Evolutionary conservation across 2,113 vertebrate genomes (phyloP), one percentile per base, ranked within the genome.

Genomic region (Mandrillus leucophaeus): DNA sequence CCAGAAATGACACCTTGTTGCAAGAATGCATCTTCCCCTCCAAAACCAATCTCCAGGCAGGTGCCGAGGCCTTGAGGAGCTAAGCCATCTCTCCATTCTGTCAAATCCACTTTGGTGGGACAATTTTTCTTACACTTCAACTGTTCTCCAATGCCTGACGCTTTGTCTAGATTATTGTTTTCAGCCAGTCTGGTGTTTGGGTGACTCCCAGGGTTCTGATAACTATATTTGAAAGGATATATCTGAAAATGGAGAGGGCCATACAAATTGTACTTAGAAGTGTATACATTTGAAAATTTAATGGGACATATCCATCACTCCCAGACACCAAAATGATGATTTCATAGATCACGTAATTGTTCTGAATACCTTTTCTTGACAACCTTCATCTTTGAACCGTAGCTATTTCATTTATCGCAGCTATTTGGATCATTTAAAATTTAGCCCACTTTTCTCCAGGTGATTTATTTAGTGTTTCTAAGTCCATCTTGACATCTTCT

Each of bases 381-480:
- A 98, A 48, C 55, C 83, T 57, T 92, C 57, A 50, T 91, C 85
- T 92, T 59, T 95, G 94, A 97, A 97, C 86, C 93, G 88, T 95
- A 98, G 40, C 73, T 76, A 38, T 97, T 96, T 96, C 92, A 88
- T 98, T 98, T 88, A 95, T 88, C 93, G 92, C 18, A 86, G 95
- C 85, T 96, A 92, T 96, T 97, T 98, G 95, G 93, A 86, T 96
- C 97, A 82, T 96, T 97, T 98, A 97, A 91, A 98, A n/a, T 30
- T 45, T 97, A 97, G 81, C 88, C 91, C 95, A 96, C 84, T 97
- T 98, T 98, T 98, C 96, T 96, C 57, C 72, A 89, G 93, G 87
- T 85, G 98, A 96, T 98, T 98, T 98, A 96, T 98, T 98, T 98
- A 97, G 98, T 94, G 83, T 97, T 98, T 98, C 70, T 98, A 76